Conservation (phyloP, 2,888 invertebrate species). For the Melanostoma scalare region DNA sequence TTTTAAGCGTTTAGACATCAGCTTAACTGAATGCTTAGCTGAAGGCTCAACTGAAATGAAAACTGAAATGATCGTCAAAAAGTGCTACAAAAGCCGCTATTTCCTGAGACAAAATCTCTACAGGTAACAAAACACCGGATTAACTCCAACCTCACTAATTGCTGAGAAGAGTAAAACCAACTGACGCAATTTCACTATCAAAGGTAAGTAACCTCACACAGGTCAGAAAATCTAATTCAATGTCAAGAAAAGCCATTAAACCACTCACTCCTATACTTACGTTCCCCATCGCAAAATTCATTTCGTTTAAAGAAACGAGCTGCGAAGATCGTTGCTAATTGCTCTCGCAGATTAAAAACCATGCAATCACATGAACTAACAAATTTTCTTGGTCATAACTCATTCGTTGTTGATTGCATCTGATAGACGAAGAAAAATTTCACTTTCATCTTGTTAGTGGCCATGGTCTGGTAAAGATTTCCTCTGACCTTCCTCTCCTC, state of each 20-base stretch:
- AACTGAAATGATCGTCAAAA: no score
- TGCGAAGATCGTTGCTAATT: slow-evolving; percentile 60
- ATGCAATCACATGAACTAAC: slow-evolving; percentile 42
- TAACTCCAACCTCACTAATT: no score
- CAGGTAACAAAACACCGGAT: no score
- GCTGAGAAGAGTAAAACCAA: no score
- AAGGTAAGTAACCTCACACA: no score
- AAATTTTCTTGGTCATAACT: slow-evolving; percentile 49
- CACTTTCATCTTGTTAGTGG: slow-evolving; percentile 55
- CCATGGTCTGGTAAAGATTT: slow-evolving; percentile 64
- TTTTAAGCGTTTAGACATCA: no score
- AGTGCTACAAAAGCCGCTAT: no score
- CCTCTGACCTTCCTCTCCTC: slow-evolving; percentile 45
- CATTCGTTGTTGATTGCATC: slow-evolving; percentile 39
- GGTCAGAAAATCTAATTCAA: slow-evolving; percentile 14
- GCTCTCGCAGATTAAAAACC: slow-evolving; percentile 38
- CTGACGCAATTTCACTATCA: slow-evolving; percentile 7
- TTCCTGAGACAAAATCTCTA: no score
- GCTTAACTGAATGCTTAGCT: no score
- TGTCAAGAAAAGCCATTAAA: slow-evolving; percentile 10
- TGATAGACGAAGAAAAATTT: slow-evolving; percentile 34
- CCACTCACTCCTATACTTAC: not conserved
- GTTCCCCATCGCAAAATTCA: slow-evolving; percentile 16
- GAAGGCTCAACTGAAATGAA: no score
- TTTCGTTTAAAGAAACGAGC: slow-evolving; percentile 62